Conservation (phyloP, 2,113 vertebrate species). For the Scatophagus argus region DNA sequence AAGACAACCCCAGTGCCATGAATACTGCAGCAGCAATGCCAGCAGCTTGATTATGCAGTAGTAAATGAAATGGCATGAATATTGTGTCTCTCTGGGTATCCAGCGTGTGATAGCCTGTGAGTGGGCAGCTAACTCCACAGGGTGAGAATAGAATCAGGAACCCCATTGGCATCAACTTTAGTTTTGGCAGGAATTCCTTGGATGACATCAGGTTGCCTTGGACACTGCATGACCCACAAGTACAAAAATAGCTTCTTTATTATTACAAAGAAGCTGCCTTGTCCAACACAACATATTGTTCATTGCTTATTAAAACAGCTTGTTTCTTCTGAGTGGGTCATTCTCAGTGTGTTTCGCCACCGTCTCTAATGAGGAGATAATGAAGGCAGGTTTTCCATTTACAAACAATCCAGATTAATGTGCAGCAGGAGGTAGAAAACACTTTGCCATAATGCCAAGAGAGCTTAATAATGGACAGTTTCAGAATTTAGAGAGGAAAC, state of each 20-base stretch:
- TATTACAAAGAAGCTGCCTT: slow-evolving; percentile 32
- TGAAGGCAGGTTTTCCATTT: not conserved
- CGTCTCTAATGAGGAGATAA: not conserved
- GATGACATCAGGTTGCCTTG: slow-evolving; percentile 80
- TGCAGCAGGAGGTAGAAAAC: not conserved
- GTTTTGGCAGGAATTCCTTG: slow-evolving; percentile 66
- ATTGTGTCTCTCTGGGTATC: slow-evolving; percentile 30
- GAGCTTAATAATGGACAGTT: not conserved
- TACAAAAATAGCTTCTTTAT: slow-evolving; percentile 79
- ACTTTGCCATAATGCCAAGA: not conserved
- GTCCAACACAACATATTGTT: slow-evolving; percentile 33
- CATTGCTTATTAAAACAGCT: slow-evolving; percentile 9
- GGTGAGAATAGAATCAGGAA: slow-evolving; percentile 30
- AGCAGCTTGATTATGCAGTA: slow-evolving; percentile 30
- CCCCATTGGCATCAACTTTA: slow-evolving; percentile 40
- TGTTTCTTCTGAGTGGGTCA: slow-evolving; percentile 4
- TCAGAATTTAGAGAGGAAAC: not conserved
- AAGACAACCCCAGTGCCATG: slow-evolving; percentile 4
- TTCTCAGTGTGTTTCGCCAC: not conserved
- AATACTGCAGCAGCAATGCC: slow-evolving; percentile 27
- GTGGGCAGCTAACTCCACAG: slow-evolving; percentile 42
- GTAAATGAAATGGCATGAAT: slow-evolving; percentile 49
- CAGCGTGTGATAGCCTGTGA: slow-evolving; percentile 22
- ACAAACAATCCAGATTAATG: not conserved
- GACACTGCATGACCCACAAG: slow-evolving; percentile 79